Base-by-base conservation (phyloP, 2,888 invertebrate species). In the Drosophila sordidula region DNA sequence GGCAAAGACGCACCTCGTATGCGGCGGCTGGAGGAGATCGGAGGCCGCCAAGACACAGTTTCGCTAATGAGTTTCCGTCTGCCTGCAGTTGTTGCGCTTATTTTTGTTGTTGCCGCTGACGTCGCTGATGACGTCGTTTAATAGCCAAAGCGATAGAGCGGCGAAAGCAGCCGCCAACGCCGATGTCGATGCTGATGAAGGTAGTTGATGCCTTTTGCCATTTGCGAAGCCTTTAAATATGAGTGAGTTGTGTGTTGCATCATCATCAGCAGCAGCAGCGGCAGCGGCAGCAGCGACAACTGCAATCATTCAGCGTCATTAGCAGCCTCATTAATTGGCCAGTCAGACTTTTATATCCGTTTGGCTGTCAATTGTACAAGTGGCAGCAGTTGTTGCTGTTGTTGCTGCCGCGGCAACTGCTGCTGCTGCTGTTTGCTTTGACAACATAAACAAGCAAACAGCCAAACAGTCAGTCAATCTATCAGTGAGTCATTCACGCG, bases 1-100 rank as follows among this genome's bases (percentile, higher is more conserved):
- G 22, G 57, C 46, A 46, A 55, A 39, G 63, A 50, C 26, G 47
- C 63, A 45, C 22, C 42, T 52, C 39, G 59, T 38, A 52, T 38
- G 38, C 25, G 18, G 49, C 38, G n/a, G 36, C 44, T 64, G 44
- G 44, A 59, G 44, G 32, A 46, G 68, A 57, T 59, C 46, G 70
- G 39, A 22, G 59, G 42, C 66, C 49, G 66, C 63, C 61, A 83
- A 82, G 87, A 81, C 81, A 81, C 80, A 83, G 84, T 78, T 87
- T 77, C 73, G 75, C 84, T 85, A 85, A 85, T 85, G 84, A 85
- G 84, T 87, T 84, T 84, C 84, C 84, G 84, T 79, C 85, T 73
- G 68, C 25, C 56, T 55, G 66, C 38, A 36, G 62, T 44, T 63
- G 46, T 26, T 55, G 51, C 4, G 26, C 22, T 3, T 47, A 47